Base-by-base conservation (phyloP, 2,888 invertebrate species). In the Rotaria sp. region DNA sequence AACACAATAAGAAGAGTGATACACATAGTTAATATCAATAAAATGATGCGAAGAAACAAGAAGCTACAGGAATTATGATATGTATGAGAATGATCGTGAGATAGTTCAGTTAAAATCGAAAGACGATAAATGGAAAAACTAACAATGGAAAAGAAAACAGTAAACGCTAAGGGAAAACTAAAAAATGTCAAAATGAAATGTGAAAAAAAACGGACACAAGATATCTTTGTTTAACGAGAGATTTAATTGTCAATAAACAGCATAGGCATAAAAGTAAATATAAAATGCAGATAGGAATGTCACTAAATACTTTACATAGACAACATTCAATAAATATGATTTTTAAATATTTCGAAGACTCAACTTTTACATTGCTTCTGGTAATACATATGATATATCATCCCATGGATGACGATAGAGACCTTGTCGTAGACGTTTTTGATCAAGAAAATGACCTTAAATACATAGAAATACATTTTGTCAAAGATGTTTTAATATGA, bases 321-420 rank as follows among this genome's bases (percentile, higher is more conserved):
- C n/a, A 80, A 80, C 26, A 80, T 45, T 26, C n/a, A 80, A 45
- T 45, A 41, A 26, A 26, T 45, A 13, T 7, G 2, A 21, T 45
- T 45, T 10, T 21, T 45, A 3, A n/a, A 38, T 13, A 45, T 18
- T 41, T 2, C 5, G n/a, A n/a, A 21, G 5, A 57, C 48, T 18
- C 0, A 85, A 26, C 7, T n/a, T 87, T 87, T 87, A 86, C n/a
- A 85, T 80, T 84, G 88, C 84, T 74, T 95, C 95, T 11, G 95
- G 95, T 90, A 95, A 92, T 87, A 95, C 94, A 90, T 95, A 95
- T 1, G 94, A 94, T 92, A 99, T 99, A 91, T 99, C 99, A 91
- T 99, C 99, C 99, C 99, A 99, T 0, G 99, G 99, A 92, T 99
- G 99, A 89, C 99, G 94, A 92, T 99, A 99, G 10, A 99, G 93